These are phyloP conservation scores for Meteorus colon DNA, from an alignment of 2,888 invertebrate genomes.

Conservation along the genomic window DNA sequence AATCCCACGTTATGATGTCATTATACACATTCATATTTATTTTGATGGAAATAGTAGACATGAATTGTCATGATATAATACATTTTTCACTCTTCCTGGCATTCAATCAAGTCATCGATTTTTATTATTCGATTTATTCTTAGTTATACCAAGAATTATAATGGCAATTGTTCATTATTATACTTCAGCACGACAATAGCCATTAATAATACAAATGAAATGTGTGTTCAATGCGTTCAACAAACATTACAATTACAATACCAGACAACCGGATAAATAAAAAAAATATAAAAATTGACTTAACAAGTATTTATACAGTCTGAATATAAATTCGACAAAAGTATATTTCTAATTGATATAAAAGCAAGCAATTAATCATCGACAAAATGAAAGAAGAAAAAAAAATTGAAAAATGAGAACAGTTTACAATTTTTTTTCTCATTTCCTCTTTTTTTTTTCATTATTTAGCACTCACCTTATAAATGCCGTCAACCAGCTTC, in stretches of 20 bases:
- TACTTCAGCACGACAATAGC: too few species aligned
- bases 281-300: background rate
- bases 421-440: background rate
- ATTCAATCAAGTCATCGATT: slow-evolving; percentile 3
- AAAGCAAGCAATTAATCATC: background rate
- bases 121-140: background rate
- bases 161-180: background rate
- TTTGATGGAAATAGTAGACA: background rate
- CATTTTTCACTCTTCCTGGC: background rate
- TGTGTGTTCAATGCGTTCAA: too few species aligned
- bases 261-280: background rate
- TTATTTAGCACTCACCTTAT: slow-evolving; percentile 79
- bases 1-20: background rate
- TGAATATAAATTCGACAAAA: background rate
- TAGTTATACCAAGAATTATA: background rate
- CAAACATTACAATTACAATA: too few species aligned
- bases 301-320: background rate
- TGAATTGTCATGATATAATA: slow-evolving; percentile 2
- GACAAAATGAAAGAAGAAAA: background rate
- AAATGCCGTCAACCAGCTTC: slow-evolving; percentile 92
- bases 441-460: background rate
- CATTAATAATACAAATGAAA: too few species aligned
- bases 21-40: background rate
- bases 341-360: background rate
- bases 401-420: background rate